Evolutionary conservation across 2,113 vertebrate species (phyloP).

Genomic region (Oncorhynchus keta): DNA sequence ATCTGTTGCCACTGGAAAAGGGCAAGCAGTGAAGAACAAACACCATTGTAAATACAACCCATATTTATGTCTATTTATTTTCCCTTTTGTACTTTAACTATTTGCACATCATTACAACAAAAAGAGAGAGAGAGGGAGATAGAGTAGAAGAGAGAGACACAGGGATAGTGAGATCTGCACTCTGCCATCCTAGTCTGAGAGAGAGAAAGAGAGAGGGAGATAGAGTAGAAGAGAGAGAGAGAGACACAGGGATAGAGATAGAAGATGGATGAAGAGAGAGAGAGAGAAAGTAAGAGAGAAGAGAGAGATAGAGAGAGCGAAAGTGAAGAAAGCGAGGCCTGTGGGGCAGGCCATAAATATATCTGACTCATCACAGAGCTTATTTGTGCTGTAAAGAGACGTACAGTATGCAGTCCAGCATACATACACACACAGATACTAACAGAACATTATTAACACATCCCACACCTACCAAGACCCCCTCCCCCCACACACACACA

Average conservation of each 20-base stretch:
- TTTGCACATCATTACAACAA: no score
- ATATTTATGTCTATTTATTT: no score
- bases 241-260: not conserved
- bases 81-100: no score
- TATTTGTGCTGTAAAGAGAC: slow-evolving; percentile 60
- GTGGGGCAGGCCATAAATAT: slow-evolving; percentile 69
- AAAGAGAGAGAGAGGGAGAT: not conserved
- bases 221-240: no score
- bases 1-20: no score
- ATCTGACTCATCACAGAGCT: slow-evolving; percentile 69
- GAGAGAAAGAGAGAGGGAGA: not conserved
- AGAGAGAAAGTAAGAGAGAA: no score
- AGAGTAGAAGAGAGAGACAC: not conserved
- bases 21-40: no score
- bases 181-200: not conserved
- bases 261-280: not conserved
- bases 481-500: slow-evolving; percentile 11
- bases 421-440: slow-evolving; percentile 13
- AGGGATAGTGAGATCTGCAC: no score
- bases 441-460: not conserved
- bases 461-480: not conserved
- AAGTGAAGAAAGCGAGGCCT: slow-evolving; percentile 31
- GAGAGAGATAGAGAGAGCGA: not conserved
- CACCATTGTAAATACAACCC: no score
- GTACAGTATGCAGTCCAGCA: slow-evolving; percentile 39